Conservation (phyloP, 2,113 vertebrate species). For the Triplophysa dalaica region DNA sequence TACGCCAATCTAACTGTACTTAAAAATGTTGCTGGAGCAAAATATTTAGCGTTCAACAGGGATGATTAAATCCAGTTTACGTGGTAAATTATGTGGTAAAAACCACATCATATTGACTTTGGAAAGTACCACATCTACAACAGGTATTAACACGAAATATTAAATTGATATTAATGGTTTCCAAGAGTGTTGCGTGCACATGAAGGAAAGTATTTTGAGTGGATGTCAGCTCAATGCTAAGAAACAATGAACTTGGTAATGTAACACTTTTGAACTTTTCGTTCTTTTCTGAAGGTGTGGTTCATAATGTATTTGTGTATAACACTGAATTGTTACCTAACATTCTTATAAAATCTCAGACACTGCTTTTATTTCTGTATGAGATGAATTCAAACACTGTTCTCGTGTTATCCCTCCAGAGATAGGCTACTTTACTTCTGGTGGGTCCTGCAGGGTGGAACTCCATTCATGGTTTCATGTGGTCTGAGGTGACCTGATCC, state of each 20-base stretch:
- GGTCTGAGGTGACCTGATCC: conserved; percentile 66
- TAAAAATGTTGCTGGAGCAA: no score
- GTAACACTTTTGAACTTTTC: background rate
- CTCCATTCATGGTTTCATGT: conserved; percentile 25
- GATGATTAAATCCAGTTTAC: no score
- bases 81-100: no score
- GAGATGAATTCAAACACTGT: background rate
- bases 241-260: background rate
- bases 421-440: conserved; percentile 16
- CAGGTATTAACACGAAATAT: background rate
- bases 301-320: background rate
- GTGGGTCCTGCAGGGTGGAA: background rate
- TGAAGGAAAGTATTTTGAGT: background rate
- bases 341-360: background rate
- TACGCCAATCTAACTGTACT: no score
- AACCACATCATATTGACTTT: background rate
- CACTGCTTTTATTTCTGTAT: background rate
- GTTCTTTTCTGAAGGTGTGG: background rate
- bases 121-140: background rate
- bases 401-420: background rate
- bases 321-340: background rate
- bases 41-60: no score
- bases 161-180: background rate
- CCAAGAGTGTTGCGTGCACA: background rate
- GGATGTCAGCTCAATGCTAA: background rate